phyloP scores from a whole-genome alignment of 2,113 vertebrate genomes.

The Panurus biarmicus region DNA sequence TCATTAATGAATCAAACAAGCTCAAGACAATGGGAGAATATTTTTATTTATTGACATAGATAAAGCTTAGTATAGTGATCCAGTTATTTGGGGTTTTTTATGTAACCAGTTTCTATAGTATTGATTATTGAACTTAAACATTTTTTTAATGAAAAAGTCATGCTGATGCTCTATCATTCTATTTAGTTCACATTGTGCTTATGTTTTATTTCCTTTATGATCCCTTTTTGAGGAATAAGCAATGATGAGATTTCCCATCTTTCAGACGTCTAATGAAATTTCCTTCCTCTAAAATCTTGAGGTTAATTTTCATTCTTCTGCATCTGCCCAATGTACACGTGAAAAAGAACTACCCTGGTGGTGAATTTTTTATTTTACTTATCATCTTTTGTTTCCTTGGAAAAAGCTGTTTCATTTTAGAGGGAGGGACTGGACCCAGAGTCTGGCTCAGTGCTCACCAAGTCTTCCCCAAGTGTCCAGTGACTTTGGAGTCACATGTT shows the following conservation, averaged over 20 bases:
- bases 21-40: neutral
- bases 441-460: neutral
- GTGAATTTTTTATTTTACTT: too few relatives aligned
- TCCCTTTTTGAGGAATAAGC: neutral
- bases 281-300: neutral
- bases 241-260: neutral
- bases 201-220: neutral
- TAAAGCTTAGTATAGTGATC: neutral
- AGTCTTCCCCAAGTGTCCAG: neutral
- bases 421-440: neutral
- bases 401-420: neutral
- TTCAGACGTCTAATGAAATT: neutral
- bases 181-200: neutral
- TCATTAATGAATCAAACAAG: neutral
- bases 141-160: neutral
- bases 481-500: neutral
- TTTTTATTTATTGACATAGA: neutral
- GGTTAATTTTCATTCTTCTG: neutral
- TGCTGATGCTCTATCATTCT: neutral
- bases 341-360: neutral
- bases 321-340: neutral
- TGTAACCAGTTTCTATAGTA: neutral
- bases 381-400: neutral
- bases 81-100: neutral
- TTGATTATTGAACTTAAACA: neutral